These are phyloP conservation scores for Drosophila monieri DNA, from an alignment of 2,888 invertebrate genomes.

Conservation along the genomic window DNA sequence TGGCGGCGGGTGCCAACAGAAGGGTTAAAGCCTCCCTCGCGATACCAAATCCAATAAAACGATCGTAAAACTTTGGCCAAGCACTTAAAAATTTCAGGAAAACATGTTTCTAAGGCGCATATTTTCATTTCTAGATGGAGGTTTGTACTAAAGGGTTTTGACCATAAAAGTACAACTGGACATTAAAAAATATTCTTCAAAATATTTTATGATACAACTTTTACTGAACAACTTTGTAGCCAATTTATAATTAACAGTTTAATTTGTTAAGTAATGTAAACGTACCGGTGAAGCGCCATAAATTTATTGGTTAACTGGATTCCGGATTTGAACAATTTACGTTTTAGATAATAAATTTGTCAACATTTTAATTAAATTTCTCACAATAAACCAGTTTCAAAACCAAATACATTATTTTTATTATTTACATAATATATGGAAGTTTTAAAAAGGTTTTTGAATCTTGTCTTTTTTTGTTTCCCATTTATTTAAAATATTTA, in stretches of 20 bases:
- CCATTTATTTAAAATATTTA: constrained; percentile 1
- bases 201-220: constrained; percentile 29
- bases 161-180: constrained; percentile 32
- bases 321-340: not conserved
- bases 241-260: not conserved
- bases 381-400: not conserved
- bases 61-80: constrained; percentile 59
- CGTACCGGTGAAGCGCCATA: not conserved
- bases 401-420: not conserved
- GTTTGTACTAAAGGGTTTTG: constrained; percentile 42
- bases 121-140: constrained; percentile 54
- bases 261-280: not conserved
- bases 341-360: not conserved
- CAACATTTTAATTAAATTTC: not conserved
- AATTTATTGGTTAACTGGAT: not conserved
- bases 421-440: not conserved
- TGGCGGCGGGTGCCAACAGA: constrained; percentile 54
- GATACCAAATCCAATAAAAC: constrained; percentile 56
- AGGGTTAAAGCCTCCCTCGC: constrained; percentile 31
- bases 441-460: not conserved
- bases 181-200: constrained; percentile 2
- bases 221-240: not conserved
- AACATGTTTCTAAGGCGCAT: constrained; percentile 35
- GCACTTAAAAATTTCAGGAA: constrained; percentile 9
- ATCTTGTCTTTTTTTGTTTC: not conserved